A percentile compares a stretch with the other conserved stretches of the same genome.
phyloP scores from a whole-genome alignment of 1,140 invertebrate species.

The Heliconius melpomene region DNA sequence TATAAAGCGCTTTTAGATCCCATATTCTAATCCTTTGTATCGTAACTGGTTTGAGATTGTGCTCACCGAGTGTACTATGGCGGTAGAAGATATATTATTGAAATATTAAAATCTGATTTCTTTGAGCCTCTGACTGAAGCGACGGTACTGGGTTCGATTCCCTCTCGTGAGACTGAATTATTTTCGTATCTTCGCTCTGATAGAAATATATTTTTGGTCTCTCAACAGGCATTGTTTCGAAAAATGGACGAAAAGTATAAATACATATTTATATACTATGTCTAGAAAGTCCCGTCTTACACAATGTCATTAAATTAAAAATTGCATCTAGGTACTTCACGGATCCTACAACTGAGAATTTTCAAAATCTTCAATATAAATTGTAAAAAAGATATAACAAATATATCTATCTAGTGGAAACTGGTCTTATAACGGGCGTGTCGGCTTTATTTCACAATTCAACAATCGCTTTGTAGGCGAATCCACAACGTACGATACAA shows the following conservation, averaged over 20 bases:
- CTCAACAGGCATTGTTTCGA: no score
- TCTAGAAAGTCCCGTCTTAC: no score
- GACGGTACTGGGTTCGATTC: no score
- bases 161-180: no score
- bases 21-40: slow-evolving; percentile 26
- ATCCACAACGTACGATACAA: slow-evolving; percentile 16
- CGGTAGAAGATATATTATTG: neutral
- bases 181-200: no score
- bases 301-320: no score
- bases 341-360: no score
- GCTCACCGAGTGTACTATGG: neutral
- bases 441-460: slow-evolving; percentile 9
- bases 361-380: neutral
- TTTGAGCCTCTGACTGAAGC: no score
- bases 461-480: slow-evolving; percentile 29
- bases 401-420: neutral
- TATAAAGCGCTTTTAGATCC: slow-evolving; percentile 18
- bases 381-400: neutral
- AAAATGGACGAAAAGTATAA: no score
- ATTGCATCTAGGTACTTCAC: no score
- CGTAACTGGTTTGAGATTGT: neutral
- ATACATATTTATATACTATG: no score
- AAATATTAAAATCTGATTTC: neutral
- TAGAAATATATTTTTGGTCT: no score
- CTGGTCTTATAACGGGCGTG: neutral